Conservation (phyloP, 2,113 vertebrate species). For the Potamarius usumacintae region DNA sequence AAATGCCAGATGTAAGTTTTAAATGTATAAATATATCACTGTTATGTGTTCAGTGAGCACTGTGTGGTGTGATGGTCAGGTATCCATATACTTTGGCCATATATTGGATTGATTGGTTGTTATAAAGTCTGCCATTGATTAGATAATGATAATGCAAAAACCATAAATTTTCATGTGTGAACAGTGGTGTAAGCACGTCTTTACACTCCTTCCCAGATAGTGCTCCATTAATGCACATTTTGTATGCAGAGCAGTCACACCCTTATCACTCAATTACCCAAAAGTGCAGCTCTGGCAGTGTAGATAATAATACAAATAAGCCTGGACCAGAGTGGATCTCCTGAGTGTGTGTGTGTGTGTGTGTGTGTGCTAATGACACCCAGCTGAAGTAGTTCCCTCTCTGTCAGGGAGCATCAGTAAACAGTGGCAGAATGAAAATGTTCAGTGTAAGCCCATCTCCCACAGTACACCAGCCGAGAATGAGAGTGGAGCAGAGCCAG, state of each 20-base stretch:
- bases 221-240: slow-evolving; percentile 4
- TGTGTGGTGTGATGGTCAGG: background rate
- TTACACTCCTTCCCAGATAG: background rate
- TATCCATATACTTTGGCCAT: background rate
- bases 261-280: slow-evolving; percentile 43
- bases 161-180: background rate
- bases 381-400: slow-evolving; percentile 31
- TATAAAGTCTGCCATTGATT: background rate
- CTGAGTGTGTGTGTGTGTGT: slow-evolving; percentile 11
- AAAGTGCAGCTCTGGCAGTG: slow-evolving; percentile 34
- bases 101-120: background rate
- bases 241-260: slow-evolving; percentile 24
- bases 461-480: slow-evolving; percentile 42
- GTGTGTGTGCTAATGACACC: slow-evolving; percentile 22
- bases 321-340: slow-evolving; percentile 29
- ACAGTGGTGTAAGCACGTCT: background rate
- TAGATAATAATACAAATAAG: slow-evolving; percentile 33
- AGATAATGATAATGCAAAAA: background rate
- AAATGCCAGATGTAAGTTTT: background rate
- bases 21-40: background rate
- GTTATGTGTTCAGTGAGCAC: background rate
- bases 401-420: slow-evolving; percentile 44
- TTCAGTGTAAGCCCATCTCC: slow-evolving; percentile 50
- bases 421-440: slow-evolving; percentile 35
- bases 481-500: slow-evolving; percentile 44